Conservation (phyloP, 2,113 vertebrate species). For the Hemibagrus wyckioides region DNA sequence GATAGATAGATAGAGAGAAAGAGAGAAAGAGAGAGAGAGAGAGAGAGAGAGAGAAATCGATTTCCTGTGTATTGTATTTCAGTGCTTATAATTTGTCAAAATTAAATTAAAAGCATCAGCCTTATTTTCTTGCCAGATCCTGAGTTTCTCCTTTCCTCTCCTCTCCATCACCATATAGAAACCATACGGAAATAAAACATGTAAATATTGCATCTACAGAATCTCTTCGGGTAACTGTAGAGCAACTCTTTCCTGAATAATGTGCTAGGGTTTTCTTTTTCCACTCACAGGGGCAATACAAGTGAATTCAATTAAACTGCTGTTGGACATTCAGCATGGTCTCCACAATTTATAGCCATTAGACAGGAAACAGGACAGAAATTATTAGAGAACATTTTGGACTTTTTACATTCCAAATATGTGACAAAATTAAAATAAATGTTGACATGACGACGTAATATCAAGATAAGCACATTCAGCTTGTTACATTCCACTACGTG, state of each 20-base stretch:
- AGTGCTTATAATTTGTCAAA: background rate
- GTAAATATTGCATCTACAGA: background rate
- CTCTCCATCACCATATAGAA: background rate
- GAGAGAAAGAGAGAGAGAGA: background rate
- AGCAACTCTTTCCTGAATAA: background rate
- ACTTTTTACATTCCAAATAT: conserved; percentile 10
- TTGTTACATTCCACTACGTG: background rate
- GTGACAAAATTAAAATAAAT: background rate
- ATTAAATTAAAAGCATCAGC: background rate
- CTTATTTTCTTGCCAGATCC: background rate
- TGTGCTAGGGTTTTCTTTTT: background rate
- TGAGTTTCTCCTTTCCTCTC: background rate
- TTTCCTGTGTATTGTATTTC: background rate
- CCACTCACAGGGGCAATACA: background rate
- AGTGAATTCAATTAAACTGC: background rate
- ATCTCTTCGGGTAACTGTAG: background rate
- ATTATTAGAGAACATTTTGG: background rate
- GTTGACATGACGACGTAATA: background rate
- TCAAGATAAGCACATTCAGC: background rate
- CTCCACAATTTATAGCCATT: background rate
- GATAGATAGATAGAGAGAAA: no score
- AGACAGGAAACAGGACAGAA: background rate
- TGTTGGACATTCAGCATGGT: background rate
- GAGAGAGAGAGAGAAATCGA: background rate
- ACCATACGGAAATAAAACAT: background rate